These are phyloP conservation scores for Morinoia aosen DNA, from an alignment of 2,888 invertebrate genomes.

Conservation along the genomic window DNA sequence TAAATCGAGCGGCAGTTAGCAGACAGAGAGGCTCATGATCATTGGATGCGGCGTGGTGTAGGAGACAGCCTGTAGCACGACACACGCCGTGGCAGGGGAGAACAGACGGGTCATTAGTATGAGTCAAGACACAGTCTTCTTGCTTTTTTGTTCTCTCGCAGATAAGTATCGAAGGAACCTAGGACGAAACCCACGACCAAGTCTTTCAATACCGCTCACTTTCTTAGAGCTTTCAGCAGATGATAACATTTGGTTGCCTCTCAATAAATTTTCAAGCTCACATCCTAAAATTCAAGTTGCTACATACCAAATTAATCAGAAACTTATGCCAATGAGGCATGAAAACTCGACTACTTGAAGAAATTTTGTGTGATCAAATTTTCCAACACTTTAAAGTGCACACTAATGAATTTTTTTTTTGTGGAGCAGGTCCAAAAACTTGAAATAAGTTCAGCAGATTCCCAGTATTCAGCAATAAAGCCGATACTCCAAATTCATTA, in stretches of 20 bases:
- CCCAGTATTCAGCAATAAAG: too few relatives aligned
- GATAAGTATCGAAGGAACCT: not conserved
- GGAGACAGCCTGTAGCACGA: constrained; percentile 51
- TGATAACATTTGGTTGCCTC: not conserved
- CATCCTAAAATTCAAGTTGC: too few relatives aligned
- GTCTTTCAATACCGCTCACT: not conserved
- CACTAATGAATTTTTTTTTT: too few relatives aligned
- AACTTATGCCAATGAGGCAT: too few relatives aligned
- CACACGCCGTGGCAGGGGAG: constrained; percentile 53
- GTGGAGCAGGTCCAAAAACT: too few relatives aligned
- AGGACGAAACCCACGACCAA: not conserved
- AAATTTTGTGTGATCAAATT: too few relatives aligned
- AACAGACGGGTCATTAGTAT: constrained; percentile 57
- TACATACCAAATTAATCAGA: too few relatives aligned
- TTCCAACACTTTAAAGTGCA: too few relatives aligned
- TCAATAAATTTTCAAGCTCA: too few relatives aligned
- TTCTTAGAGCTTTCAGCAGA: not conserved
- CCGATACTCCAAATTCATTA: too few relatives aligned
- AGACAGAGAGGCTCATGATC: constrained; percentile 55
- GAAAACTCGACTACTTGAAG: too few relatives aligned
- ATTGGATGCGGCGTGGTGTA: constrained; percentile 10
- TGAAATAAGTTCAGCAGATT: too few relatives aligned
- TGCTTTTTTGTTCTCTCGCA: not conserved
- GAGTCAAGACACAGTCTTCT: constrained; percentile 16
- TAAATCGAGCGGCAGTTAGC: not conserved